Evolutionary conservation across 1,140 invertebrate species (phyloP), one percentile per base, ranked within the genome.

Genomic region (Mactra quadrangularis): DNA sequence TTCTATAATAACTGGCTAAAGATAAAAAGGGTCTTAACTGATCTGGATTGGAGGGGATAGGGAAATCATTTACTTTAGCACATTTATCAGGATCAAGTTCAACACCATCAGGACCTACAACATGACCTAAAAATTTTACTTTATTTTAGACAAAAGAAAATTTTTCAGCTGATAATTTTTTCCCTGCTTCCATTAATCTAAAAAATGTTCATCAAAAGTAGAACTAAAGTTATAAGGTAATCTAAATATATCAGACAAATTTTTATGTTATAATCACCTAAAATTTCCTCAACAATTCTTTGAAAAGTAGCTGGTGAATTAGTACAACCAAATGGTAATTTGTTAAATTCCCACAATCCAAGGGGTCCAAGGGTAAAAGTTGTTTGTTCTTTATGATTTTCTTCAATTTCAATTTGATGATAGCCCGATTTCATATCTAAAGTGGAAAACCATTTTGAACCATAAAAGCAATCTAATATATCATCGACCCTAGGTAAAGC

Each of bases 401-500:
- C 22, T 22, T 90, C 62, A 7, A 94, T 75, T 35, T 72, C 70
- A 3, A 94, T 82, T 70, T 93, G 93, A 89, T 91, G 87, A 60
- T 85, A 90, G 1, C 85, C 89, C 50, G 25, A 53, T 31, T 71
- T 45, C 41, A 89, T 45, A 89, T 95, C 94, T 0, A 95, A 83
- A 0, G 90, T 88, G 0, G 89, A 87, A 75, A 94, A 95, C 33
- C 91, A 88, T 13, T 70, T 90, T 4, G 87, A 86, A 2, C 91
- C 92, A 0, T 77, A 25, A 0, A 95, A 79, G 6, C 64, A 78
- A 27, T 90, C 74, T 0, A 95, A 64, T 6, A 86, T 85, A 17
- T 94, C 93, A 17, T 94, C 91, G 25, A 95, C 94, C 3, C 88
- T 57, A 0, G 93, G 94, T 1, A 95, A 76, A 87, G 94, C 94